Percentiles rank a stretch among this genome's conserved stretches.
These are phyloP conservation scores for Odobenus rosmarus DNA, from an alignment of 2,113 vertebrate genomes.

Conservation along the genomic window DNA sequence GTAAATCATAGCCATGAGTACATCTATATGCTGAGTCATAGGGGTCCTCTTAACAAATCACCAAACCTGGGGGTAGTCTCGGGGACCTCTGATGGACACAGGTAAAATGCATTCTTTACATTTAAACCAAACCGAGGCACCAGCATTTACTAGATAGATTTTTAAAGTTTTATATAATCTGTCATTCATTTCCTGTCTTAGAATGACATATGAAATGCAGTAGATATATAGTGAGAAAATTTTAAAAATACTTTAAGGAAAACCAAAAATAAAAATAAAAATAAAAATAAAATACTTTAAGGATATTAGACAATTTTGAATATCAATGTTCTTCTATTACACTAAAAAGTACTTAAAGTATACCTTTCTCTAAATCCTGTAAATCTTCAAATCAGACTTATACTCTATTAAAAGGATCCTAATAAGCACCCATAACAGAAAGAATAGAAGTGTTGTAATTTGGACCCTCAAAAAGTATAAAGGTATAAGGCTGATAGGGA, in stretches of 20 bases:
- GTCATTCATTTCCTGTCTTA: neutral
- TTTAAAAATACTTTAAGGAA: neutral
- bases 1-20: neutral
- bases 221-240: neutral
- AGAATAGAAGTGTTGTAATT: neutral
- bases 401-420: neutral
- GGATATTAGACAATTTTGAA: neutral
- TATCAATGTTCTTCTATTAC: neutral
- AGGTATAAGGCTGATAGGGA: neutral
- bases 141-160: neutral
- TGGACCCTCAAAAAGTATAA: neutral
- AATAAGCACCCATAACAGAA: neutral
- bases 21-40: neutral
- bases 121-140: neutral
- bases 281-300: neutral
- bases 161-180: neutral
- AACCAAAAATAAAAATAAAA: neutral
- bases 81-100: neutral
- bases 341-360: slow-evolving; percentile 9
- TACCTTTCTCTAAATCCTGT: neutral
- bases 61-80: neutral
- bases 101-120: neutral
- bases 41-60: neutral
- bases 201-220: neutral
- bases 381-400: neutral